These are phyloP conservation scores for Heliconius ismenius DNA, from an alignment of 2,888 invertebrate genomes.

Conservation along the genomic window DNA sequence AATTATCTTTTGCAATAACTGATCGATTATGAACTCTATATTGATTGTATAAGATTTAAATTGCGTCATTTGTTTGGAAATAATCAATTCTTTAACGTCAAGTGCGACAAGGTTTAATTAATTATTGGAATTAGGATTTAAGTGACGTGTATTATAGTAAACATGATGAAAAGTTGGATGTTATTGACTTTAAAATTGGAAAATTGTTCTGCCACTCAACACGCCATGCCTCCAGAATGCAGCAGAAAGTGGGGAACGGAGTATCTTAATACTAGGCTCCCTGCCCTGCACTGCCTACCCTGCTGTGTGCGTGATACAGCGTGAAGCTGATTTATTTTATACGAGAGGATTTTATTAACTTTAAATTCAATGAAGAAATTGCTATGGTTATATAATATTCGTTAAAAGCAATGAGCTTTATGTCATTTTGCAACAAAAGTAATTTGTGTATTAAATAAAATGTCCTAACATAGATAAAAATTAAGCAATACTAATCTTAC, in stretches of 20 bases:
- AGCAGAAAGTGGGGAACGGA: too few relatives aligned
- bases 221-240: too few relatives aligned
- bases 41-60: constrained; percentile 37
- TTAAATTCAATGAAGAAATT: background rate
- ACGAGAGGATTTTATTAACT: background rate
- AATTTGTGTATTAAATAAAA: too few relatives aligned
- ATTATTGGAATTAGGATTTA: background rate
- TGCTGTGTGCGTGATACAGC: too few relatives aligned
- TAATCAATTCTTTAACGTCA: constrained; percentile 23
- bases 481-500: too few relatives aligned
- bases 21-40: constrained; percentile 43
- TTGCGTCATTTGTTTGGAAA: constrained; percentile 41
- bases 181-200: background rate
- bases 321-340: too few relatives aligned
- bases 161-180: background rate
- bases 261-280: too few relatives aligned
- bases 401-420: background rate
- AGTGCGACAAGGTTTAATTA: constrained; percentile 7
- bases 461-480: too few relatives aligned
- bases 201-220: too few relatives aligned
- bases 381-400: background rate
- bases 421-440: background rate
- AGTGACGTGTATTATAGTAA: background rate
- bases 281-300: too few relatives aligned
- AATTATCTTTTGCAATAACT: constrained; percentile 46